Evolutionary conservation across 2,113 vertebrate genomes (phyloP).

Genomic region (Sapajus apella): DNA sequence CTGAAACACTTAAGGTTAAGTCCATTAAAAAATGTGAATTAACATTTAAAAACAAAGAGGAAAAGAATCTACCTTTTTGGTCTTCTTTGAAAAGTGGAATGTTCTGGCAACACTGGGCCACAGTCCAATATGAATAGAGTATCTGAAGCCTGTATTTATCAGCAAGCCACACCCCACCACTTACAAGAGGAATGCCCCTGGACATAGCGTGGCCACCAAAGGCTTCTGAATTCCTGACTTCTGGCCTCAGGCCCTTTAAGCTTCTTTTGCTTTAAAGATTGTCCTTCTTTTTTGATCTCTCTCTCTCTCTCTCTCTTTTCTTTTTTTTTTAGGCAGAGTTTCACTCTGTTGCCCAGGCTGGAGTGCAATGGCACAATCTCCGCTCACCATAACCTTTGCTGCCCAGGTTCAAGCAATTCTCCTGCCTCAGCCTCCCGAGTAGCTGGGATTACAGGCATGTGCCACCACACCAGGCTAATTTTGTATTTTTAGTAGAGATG

Average conservation of each 20-base stretch:
- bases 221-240: background rate
- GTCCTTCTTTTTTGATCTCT: background rate
- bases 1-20: background rate
- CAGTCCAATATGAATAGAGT: background rate
- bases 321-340: background rate
- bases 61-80: background rate
- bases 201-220: background rate
- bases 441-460: background rate
- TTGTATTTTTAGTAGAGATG: background rate
- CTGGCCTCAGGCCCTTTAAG: background rate
- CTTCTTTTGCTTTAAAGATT: background rate
- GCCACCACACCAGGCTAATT: background rate
- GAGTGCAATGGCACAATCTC: background rate
- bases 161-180: background rate
- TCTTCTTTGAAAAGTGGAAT: background rate
- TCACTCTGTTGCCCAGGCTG: background rate
- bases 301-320: no score
- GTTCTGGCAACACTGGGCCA: background rate
- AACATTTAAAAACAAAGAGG: background rate
- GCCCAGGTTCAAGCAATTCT: background rate
- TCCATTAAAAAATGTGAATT: slow-evolving; percentile 22
- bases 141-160: slow-evolving; percentile 1
- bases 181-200: background rate
- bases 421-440: background rate
- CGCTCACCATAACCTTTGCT: background rate